Evolutionary conservation across 2,797 vertebrate species (phyloP).

Genomic region (Melanogrammus aeglefinus): DNA sequence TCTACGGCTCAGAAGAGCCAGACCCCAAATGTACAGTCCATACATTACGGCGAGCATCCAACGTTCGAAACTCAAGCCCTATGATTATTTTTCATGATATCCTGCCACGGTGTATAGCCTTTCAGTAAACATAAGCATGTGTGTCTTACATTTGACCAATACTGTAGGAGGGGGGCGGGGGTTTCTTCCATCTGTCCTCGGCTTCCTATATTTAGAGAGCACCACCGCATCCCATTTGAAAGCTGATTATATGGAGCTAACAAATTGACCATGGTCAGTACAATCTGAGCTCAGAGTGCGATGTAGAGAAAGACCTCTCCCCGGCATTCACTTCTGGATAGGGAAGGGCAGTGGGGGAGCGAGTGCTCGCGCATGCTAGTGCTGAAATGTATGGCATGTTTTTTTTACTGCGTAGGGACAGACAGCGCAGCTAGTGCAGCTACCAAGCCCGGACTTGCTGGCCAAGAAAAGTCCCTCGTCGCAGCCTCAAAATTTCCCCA

Average conservation of each 20-base stretch:
- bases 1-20: constrained; percentile 18
- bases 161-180: constrained; percentile 33
- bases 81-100: constrained; percentile 55
- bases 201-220: constrained; percentile 44
- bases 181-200: constrained; percentile 40
- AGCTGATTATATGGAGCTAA: constrained; percentile 49
- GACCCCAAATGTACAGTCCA: constrained; percentile 39
- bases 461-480: constrained; percentile 69
- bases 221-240: constrained; percentile 34
- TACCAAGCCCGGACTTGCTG: constrained; percentile 75
- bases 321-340: constrained; percentile 25
- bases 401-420: constrained; percentile 63
- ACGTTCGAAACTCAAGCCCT: constrained; percentile 55
- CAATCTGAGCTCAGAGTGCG: constrained; percentile 38
- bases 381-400: constrained; percentile 73
- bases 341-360: constrained; percentile 46
- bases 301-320: constrained; percentile 27
- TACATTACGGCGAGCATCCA: constrained; percentile 9
- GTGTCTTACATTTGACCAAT: constrained; percentile 33
- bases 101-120: constrained; percentile 36
- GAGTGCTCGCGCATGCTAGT: constrained; percentile 51
- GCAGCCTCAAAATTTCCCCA: constrained; percentile 55
- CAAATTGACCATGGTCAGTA: constrained; percentile 33
- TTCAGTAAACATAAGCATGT: constrained; percentile 41
- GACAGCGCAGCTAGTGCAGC: constrained; percentile 47